These are phyloP conservation scores for Labroides dimidiatus DNA, from an alignment of 2,797 vertebrate genomes.

Conservation along the genomic window DNA sequence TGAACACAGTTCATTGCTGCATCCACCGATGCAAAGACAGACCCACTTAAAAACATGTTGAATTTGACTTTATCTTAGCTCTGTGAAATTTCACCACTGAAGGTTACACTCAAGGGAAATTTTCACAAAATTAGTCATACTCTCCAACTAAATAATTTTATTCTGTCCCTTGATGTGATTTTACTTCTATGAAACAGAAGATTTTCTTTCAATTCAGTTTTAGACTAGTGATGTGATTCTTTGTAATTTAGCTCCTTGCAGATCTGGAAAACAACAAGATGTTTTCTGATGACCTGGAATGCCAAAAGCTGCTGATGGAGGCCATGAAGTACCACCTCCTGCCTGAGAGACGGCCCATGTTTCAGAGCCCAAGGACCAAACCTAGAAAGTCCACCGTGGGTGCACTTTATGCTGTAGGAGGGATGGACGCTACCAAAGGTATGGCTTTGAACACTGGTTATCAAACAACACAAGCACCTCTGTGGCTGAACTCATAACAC, in stretches of 20 bases:
- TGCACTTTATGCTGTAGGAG: slow-evolving; percentile 95
- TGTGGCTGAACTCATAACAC: not conserved
- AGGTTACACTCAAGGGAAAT: too few species aligned
- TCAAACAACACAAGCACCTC: not conserved
- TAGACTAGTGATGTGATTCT: slow-evolving; percentile 1
- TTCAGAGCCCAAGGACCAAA: slow-evolving; percentile 97
- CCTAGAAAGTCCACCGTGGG: slow-evolving; percentile 98
- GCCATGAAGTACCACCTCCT: slow-evolving; percentile 99
- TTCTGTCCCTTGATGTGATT: not conserved
- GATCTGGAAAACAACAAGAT: slow-evolving; percentile 97
- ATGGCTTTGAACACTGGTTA: not conserved
- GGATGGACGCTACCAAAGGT: slow-evolving; percentile 98
- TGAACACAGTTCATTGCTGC: too few species aligned
- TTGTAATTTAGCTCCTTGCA: slow-evolving; percentile 88
- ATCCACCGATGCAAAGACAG: too few species aligned
- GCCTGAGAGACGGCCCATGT: slow-evolving; percentile 94
- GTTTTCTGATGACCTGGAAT: slow-evolving; percentile 95
- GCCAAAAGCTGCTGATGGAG: slow-evolving; percentile 98
- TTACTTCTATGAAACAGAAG: too few species aligned
- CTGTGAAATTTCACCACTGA: not conserved
- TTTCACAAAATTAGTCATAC: not conserved
- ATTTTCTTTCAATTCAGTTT: not conserved
- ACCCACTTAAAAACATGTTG: too few species aligned
- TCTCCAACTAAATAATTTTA: not conserved
- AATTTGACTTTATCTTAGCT: too few species aligned